phyloP scores from a whole-genome alignment of 2,113 vertebrate species.

The Halcyon senegalensis region DNA sequence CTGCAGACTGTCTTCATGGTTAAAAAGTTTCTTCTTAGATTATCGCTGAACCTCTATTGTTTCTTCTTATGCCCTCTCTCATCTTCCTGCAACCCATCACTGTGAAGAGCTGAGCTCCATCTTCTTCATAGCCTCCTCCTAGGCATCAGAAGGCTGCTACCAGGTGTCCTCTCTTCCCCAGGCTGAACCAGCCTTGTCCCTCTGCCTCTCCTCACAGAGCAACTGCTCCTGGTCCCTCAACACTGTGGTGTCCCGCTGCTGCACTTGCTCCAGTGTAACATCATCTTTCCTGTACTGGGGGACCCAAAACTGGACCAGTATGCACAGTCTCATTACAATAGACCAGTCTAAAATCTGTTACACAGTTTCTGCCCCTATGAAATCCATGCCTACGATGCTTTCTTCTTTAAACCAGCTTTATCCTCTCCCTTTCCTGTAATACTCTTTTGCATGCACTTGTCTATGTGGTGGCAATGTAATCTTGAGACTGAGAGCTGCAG shows the following conservation, averaged over 20 bases:
- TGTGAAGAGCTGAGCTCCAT: neutral
- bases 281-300: neutral
- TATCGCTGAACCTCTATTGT: neutral
- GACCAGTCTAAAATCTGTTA: neutral
- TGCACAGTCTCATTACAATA: rapidly evolving
- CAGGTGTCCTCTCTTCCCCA: neutral
- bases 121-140: neutral
- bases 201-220: neutral
- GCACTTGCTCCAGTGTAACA: neutral
- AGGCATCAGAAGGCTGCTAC: neutral
- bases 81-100: neutral
- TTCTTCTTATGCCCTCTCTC: neutral
- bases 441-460: neutral
- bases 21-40: neutral
- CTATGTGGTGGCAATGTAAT: neutral
- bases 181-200: neutral
- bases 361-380: neutral
- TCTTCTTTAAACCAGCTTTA: neutral
- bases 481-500: neutral
- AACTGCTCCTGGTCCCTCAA: neutral
- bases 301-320: neutral
- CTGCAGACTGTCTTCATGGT: neutral
- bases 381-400: neutral
- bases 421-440: neutral
- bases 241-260: neutral